These are phyloP conservation scores for Corydoras sp. DNA, from an alignment of 2,113 vertebrate genomes.

Conservation along the genomic window DNA sequence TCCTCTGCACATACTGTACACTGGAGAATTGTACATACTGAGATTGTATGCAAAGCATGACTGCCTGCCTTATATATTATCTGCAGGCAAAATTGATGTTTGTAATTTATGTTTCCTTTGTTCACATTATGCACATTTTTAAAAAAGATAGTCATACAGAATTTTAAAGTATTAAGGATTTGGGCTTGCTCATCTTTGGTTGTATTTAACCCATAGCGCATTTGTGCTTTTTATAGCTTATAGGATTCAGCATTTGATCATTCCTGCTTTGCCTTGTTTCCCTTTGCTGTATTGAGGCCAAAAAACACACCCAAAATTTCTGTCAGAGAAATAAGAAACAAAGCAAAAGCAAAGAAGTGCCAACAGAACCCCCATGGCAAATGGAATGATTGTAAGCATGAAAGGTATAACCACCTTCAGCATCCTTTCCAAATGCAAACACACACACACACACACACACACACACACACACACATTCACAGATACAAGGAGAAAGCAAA, in stretches of 20 bases:
- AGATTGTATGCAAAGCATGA: not conserved
- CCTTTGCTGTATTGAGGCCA: conserved; percentile 24
- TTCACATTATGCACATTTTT: not conserved
- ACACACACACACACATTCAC: not conserved
- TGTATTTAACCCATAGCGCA: not conserved
- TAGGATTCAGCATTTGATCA: conserved; percentile 14
- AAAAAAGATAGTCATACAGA: not conserved
- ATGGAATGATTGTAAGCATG: conserved; percentile 34
- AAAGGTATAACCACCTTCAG: conserved; percentile 38
- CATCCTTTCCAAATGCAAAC: conserved; percentile 17
- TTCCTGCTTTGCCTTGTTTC: conserved; percentile 13
- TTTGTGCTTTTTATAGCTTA: conserved; percentile 19
- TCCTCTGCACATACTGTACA: not conserved
- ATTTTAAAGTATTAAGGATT: conserved; percentile 1
- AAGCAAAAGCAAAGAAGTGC: conserved; percentile 33
- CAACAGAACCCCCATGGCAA: conserved; percentile 34
- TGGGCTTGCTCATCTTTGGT: conserved; percentile 5
- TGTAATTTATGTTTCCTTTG: not conserved
- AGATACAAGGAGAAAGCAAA: conserved; percentile 4
- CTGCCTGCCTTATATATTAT: not conserved
- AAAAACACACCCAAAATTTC: not conserved
- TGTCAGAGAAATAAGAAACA: conserved; percentile 4
- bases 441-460: not conserved
- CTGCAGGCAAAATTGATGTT: not conserved
- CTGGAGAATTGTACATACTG: not conserved